Evolutionary conservation across 2,888 invertebrate species (phyloP).

Genomic region (Heliconius erato): DNA sequence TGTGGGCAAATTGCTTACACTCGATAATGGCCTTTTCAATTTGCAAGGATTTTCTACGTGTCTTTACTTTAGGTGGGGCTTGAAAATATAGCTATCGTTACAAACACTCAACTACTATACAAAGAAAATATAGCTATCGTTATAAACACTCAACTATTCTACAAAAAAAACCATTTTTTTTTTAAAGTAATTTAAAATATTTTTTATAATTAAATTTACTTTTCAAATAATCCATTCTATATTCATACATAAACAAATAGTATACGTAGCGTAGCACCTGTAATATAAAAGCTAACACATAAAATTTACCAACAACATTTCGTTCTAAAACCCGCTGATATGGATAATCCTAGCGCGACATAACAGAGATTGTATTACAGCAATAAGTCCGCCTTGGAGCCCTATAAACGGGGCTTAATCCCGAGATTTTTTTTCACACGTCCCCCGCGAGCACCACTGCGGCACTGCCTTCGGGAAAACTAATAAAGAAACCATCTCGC

Average conservation of each 20-base stretch:
- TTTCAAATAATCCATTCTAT: neutral
- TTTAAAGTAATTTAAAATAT: neutral
- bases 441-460: conserved; percentile 59
- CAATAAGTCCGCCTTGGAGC: conserved; percentile 78
- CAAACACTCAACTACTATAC: conserved; percentile 31
- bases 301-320: conserved; percentile 56
- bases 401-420: conserved; percentile 82
- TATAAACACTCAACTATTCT: conserved; percentile 32
- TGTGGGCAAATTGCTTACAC: conserved; percentile 81
- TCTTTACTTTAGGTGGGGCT: conserved; percentile 54
- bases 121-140: neutral
- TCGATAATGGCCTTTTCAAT: conserved; percentile 85
- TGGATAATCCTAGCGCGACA: conserved; percentile 80
- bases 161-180: neutral
- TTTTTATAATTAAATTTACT: neutral
- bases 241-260: neutral
- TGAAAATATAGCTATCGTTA: conserved; percentile 28
- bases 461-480: conserved; percentile 77
- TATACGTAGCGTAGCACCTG: neutral
- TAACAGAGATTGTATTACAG: conserved; percentile 84
- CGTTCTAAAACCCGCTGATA: conserved; percentile 71
- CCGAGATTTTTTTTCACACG: conserved; percentile 84
- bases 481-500: conserved; percentile 86
- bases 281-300: conserved; percentile 48
- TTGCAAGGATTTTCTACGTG: conserved; percentile 80